These are phyloP conservation scores for Orchesella flavescens DNA, from an alignment of 2,888 invertebrate genomes.

Conservation along the genomic window DNA sequence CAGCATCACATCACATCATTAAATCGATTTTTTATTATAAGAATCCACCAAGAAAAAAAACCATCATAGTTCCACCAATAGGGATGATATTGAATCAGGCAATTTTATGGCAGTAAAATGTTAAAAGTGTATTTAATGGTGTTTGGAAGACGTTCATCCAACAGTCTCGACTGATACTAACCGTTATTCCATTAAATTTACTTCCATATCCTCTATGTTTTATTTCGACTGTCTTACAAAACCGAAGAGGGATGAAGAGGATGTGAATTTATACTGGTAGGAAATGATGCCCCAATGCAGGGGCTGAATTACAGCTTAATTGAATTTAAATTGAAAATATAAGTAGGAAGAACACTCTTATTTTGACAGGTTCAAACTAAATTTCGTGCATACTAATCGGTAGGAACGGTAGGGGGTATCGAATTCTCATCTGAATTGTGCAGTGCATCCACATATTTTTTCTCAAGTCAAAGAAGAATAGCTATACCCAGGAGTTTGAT, in stretches of 20 bases:
- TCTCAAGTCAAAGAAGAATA: no score
- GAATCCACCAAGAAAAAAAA: conserved; percentile 36
- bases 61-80: conserved; percentile 28
- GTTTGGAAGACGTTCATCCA: background rate
- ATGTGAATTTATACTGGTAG: background rate
- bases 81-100: conserved; percentile 32
- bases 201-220: background rate
- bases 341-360: conserved; percentile 36
- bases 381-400: conserved; percentile 52
- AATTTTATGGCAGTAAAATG: conserved; percentile 46
- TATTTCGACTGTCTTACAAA: background rate
- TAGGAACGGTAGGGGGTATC: conserved; percentile 8
- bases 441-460: background rate
- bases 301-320: conserved; percentile 51
- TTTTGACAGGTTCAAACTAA: conserved; percentile 46
- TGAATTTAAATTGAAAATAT: conserved; percentile 49
- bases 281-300: background rate
- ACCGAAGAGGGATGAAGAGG: background rate
- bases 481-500: no score
- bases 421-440: background rate
- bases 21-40: conserved; percentile 44
- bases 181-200: conserved; percentile 1
- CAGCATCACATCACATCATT: conserved; percentile 43
- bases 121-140: conserved; percentile 5
- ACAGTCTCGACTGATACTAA: no score